Evolutionary conservation across 1,140 invertebrate species (phyloP), one percentile per base, ranked within the genome.

Genomic region (Zeugodacus cucurbitae): DNA sequence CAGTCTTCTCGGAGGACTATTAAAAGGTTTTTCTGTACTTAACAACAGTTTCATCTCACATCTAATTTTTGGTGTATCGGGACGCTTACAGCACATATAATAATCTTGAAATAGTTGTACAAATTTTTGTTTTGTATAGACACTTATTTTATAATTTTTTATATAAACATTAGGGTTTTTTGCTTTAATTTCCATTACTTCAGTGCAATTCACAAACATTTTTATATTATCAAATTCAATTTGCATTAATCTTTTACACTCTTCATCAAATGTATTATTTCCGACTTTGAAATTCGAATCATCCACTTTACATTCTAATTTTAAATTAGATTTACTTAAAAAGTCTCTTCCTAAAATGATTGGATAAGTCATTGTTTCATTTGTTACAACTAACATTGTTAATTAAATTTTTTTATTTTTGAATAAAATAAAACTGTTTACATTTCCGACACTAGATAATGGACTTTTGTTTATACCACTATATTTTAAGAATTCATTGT

Each of bases 1-100:
- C 11, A 91, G 34, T 44, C 90, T 64, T 62, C 90, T 78, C 32
- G 90, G 90, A 3, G 88, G 34, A 87, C 86, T 90, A 88, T 70
- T 62, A 64, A 91, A 89, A 3, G 90, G 87, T 86, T 90, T 89
- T 17, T 89, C 87, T 17, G 87, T 64, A 17, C 58, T 86, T 32
- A 90, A 62, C 54, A n/a, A 82, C 48, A 90, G 26, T 34, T 86
- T 88, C 37, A 90, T 88, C 48, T 89, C 70, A 74, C n/a, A 10
- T n/a, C n/a, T n/a, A n/a, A 89, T 32, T 34, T 67, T 48, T 54
- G 87, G 78, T 48, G 88, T 82, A 32, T 44, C 37, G 10, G 86
- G 87, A 20, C 78, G 59, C n/a, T 70, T n/a, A 29, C n/a, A 8
- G n/a, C 37, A 3, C 29, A 88, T 0, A 54, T 88, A 87, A 87